These are phyloP conservation scores for Delphinus delphis DNA, from an alignment of 2,113 vertebrate species.

Conservation along the genomic window DNA sequence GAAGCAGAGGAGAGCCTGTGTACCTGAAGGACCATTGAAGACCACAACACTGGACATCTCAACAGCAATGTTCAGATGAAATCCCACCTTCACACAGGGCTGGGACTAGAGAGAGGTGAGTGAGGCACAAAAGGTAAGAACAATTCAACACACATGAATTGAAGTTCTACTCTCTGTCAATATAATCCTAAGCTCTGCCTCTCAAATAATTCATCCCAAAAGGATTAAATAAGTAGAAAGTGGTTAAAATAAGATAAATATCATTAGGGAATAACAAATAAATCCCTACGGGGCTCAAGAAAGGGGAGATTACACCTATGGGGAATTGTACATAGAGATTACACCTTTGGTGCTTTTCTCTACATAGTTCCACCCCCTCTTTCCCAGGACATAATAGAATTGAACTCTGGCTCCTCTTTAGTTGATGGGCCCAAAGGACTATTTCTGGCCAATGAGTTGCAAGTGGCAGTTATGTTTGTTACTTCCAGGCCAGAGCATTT, in stretches of 20 bases:
- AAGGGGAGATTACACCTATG: neutral
- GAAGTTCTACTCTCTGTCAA: neutral
- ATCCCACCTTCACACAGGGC: neutral
- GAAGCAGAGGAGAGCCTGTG: neutral
- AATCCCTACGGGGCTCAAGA: neutral
- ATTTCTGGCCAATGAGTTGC: neutral
- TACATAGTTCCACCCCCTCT: neutral
- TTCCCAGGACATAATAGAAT: neutral
- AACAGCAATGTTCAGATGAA: neutral
- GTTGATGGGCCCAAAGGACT: neutral
- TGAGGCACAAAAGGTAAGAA: neutral
- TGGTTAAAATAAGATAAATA: neutral
- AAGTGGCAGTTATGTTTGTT: neutral
- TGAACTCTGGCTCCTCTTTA: neutral
- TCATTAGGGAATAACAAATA: neutral
- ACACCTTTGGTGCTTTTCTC: neutral
- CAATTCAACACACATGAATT: neutral
- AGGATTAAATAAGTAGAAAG: neutral
- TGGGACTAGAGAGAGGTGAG: neutral
- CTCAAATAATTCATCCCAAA: neutral
- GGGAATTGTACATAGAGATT: neutral
- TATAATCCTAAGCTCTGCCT: neutral
- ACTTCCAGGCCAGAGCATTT: neutral
- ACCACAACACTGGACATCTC: neutral
- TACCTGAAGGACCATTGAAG: neutral